These are phyloP conservation scores for Gobio gobio DNA, from an alignment of 2,113 vertebrate species.

Conservation along the genomic window DNA sequence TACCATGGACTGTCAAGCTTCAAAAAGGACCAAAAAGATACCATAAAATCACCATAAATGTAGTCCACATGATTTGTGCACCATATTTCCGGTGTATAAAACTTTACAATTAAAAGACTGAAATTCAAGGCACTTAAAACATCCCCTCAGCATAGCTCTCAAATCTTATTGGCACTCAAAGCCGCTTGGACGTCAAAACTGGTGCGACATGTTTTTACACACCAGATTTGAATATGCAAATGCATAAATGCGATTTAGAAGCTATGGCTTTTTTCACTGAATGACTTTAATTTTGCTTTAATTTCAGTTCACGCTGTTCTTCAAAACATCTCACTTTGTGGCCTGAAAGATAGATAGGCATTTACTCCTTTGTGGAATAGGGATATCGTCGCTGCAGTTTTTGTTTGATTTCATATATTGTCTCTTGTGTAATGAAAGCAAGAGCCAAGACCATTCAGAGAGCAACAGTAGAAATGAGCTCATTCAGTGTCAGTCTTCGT, in stretches of 20 bases:
- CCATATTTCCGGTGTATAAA: background rate
- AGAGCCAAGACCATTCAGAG: background rate
- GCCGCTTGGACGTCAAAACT: background rate
- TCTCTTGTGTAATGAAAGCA: conserved; percentile 4
- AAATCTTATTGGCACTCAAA: background rate
- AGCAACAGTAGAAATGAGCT: background rate
- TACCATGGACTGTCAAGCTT: background rate
- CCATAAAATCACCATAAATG: background rate
- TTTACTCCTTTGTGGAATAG: background rate
- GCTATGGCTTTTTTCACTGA: background rate
- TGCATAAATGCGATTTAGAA: background rate
- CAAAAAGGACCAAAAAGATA: background rate
- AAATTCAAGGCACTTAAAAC: background rate
- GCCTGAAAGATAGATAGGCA: background rate
- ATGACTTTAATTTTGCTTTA: background rate
- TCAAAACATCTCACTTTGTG: background rate
- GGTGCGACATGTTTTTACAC: background rate
- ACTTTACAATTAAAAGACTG: too few relatives aligned
- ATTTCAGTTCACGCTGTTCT: background rate
- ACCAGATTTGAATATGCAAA: background rate
- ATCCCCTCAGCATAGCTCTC: background rate
- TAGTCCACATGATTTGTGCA: background rate
- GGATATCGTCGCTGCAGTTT: background rate
- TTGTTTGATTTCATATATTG: background rate
- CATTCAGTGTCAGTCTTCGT: background rate